Evolutionary conservation across 1,140 invertebrate species (phyloP).

Genomic region (Dreissena polymorpha): DNA sequence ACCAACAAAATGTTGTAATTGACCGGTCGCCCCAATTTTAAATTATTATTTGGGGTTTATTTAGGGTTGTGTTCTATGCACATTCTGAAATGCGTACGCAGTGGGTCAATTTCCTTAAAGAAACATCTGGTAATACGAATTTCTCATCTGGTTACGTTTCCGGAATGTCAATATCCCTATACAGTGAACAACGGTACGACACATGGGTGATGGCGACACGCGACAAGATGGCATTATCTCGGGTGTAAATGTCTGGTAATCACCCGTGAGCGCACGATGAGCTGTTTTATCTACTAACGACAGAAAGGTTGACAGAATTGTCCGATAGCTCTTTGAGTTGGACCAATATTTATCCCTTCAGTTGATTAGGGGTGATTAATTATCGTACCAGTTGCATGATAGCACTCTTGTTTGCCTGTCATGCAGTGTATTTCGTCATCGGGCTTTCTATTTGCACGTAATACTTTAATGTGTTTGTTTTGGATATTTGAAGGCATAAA

Average conservation of each 20-base stretch:
- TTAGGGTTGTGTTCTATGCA: too few relatives aligned
- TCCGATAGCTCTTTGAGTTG: not conserved
- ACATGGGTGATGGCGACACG: not conserved
- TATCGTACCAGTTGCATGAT: not conserved
- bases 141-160: too few relatives aligned
- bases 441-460: too few relatives aligned
- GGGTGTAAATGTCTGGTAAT: not conserved
- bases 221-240: not conserved
- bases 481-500: too few relatives aligned
- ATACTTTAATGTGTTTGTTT: too few relatives aligned
- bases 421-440: too few relatives aligned
- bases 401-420: not conserved
- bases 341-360: constrained; percentile 13
- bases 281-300: constrained; percentile 1
- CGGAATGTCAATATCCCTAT: not conserved
- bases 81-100: too few relatives aligned
- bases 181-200: not conserved
- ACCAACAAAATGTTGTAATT: too few relatives aligned
- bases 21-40: too few relatives aligned
- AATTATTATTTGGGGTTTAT: too few relatives aligned
- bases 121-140: too few relatives aligned
- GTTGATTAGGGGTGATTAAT: constrained; percentile 13
- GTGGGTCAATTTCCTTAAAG: too few relatives aligned
- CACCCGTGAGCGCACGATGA: not conserved
- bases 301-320: not conserved